phyloP scores from a whole-genome alignment of 2,888 invertebrate species.

The Homarus gammarus region DNA sequence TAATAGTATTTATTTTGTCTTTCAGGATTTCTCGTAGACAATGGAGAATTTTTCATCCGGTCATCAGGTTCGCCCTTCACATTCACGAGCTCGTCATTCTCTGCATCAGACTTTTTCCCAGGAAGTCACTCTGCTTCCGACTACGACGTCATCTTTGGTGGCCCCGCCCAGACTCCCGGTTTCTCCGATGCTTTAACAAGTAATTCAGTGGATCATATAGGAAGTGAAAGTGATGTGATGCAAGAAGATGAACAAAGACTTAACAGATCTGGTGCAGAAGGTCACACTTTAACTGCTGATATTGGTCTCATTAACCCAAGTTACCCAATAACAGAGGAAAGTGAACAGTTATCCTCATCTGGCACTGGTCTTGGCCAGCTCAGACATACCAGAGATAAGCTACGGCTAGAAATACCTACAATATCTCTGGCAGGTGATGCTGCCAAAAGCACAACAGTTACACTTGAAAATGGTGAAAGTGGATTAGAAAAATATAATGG shows the following conservation, averaged over 20 bases:
- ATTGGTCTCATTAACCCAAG: not conserved
- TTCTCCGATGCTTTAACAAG: not conserved
- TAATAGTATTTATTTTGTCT: not conserved
- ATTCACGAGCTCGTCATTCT: constrained; percentile 70
- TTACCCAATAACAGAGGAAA: constrained; percentile 21
- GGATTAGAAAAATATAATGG: constrained; percentile 16
- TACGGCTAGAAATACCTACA: constrained; percentile 57
- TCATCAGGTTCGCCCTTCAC: constrained; percentile 67
- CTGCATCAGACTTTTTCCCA: constrained; percentile 72
- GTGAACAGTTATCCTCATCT: constrained; percentile 21
- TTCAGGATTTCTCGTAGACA: constrained; percentile 77
- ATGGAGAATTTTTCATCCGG: constrained; percentile 86
- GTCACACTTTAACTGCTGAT: not conserved
- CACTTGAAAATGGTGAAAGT: constrained; percentile 40
- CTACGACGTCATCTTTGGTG: constrained; percentile 38
- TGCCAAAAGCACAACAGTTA: constrained; percentile 1
- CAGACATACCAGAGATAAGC: constrained; percentile 57
- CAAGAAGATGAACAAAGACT: not conserved
- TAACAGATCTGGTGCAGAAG: not conserved
- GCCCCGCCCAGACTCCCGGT: constrained; percentile 26
- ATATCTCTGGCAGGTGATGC: constrained; percentile 48
- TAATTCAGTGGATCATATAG: not conserved
- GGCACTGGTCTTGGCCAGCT: constrained; percentile 51
- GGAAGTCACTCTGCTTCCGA: constrained; percentile 28
- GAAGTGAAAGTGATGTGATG: not conserved